Evolutionary conservation across 2,888 invertebrate genomes (phyloP).

Genomic region (Cyclophora punctaria): DNA sequence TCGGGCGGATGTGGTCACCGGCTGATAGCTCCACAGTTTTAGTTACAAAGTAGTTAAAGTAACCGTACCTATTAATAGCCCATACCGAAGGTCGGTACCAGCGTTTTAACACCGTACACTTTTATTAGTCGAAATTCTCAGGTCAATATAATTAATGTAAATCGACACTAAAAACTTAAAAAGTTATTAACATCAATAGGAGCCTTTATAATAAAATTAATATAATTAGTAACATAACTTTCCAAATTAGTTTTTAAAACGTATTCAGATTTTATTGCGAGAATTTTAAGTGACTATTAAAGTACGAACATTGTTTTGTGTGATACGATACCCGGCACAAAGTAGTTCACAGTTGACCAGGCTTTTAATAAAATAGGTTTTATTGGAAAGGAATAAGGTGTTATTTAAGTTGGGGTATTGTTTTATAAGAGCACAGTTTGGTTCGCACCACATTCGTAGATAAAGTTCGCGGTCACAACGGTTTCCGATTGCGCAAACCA

Average conservation of each 20-base stretch:
- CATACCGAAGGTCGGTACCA: not conserved
- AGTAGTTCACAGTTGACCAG: not conserved
- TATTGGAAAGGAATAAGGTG: conserved; percentile 10
- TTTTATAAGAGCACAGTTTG: conserved; percentile 12
- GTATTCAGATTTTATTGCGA: too few relatives aligned
- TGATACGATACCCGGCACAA: too few relatives aligned
- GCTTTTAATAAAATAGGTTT: not conserved
- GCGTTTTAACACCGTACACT: conserved; percentile 1
- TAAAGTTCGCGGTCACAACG: conserved; percentile 31
- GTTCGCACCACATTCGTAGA: conserved; percentile 28
- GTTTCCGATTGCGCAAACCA: conserved; percentile 37
- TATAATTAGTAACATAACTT: not conserved
- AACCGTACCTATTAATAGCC: too few relatives aligned
- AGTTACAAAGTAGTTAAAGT: conserved; percentile 1
- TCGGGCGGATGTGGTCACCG: conserved; percentile 32
- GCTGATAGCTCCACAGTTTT: conserved; percentile 12
- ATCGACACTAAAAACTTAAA: not conserved
- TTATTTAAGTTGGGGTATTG: conserved; percentile 10
- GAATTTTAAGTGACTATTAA: too few relatives aligned
- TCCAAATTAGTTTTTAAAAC: too few relatives aligned
- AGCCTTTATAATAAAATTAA: conserved; percentile 4
- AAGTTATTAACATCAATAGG: not conserved
- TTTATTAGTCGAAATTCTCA: not conserved
- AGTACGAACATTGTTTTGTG: too few relatives aligned
- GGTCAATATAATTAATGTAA: not conserved